phyloP scores from a whole-genome alignment of 2,888 invertebrate genomes.

The Amiota communis region DNA sequence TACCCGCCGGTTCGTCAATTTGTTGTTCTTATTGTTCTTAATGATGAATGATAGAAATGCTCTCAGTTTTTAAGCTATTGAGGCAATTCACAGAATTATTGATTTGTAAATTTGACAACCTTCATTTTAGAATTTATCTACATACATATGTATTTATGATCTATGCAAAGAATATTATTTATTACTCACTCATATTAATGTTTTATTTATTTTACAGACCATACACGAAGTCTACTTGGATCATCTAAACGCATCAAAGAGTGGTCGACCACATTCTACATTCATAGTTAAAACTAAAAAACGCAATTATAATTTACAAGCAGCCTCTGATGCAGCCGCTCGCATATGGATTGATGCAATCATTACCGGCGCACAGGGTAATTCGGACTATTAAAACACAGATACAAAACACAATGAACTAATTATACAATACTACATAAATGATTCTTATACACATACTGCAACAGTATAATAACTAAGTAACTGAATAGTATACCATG shows the following conservation, averaged over 20 bases:
- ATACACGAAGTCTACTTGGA: slow-evolving; percentile 98
- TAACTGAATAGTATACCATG: neutral
- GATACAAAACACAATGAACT: neutral
- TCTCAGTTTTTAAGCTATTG: too few species aligned
- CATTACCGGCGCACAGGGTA: slow-evolving; percentile 74
- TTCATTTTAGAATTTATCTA: too few species aligned
- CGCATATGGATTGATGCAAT: slow-evolving; percentile 93
- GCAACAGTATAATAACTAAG: neutral
- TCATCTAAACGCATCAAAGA: slow-evolving; percentile 92
- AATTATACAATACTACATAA: too few species aligned
- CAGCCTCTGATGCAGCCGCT: slow-evolving; percentile 94
- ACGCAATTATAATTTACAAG: slow-evolving; percentile 91
- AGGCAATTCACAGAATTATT: too few species aligned
- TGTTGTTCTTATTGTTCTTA: too few species aligned
- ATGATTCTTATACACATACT: too few species aligned
- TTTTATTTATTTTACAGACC: slow-evolving; percentile 76
- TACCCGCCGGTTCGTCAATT: too few species aligned
- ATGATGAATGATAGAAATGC: too few species aligned
- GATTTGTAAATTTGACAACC: too few species aligned
- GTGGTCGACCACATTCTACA: slow-evolving; percentile 91
- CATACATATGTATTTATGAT: too few species aligned
- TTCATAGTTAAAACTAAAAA: slow-evolving; percentile 96
- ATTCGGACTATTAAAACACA: slow-evolving; percentile 70
- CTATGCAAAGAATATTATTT: too few species aligned
- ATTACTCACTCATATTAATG: too few species aligned